These are phyloP conservation scores for Deilephila elpenor DNA, from an alignment of 2,888 invertebrate genomes.

Conservation along the genomic window DNA sequence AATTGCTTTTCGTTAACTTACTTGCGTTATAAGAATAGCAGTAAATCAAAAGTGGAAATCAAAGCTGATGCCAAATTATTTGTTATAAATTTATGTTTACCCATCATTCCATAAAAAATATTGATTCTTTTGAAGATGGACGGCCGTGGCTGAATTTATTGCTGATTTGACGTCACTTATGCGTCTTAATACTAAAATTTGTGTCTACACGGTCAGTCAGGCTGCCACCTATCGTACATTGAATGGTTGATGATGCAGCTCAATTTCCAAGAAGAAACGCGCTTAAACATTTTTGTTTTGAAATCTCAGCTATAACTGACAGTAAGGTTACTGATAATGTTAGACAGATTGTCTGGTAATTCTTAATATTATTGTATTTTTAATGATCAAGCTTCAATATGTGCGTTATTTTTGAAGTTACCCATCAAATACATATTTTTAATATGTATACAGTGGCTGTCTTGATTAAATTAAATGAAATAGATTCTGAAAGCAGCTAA, in stretches of 20 bases:
- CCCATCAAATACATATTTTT: no score
- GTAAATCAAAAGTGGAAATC: conserved; percentile 55
- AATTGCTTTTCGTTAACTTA: conserved; percentile 34
- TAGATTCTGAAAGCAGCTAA: no score
- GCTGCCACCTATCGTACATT: conserved; percentile 9
- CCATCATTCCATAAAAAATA: conserved; percentile 26
- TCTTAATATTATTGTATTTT: no score
- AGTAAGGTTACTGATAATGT: neutral
- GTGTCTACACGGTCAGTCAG: neutral
- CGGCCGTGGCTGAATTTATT: conserved; percentile 25
- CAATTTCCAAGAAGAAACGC: neutral
- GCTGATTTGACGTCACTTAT: conserved; percentile 30
- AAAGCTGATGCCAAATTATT: conserved; percentile 49
- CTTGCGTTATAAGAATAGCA: conserved; percentile 42
- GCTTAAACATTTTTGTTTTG: conserved; percentile 1
- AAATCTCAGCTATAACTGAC: neutral
- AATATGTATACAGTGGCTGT: no score
- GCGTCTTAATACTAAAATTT: conserved; percentile 24
- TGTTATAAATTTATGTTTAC: conserved; percentile 23
- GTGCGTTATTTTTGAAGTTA: no score
- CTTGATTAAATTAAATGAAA: no score
- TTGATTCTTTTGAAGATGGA: conserved; percentile 29
- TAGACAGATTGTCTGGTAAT: neutral
- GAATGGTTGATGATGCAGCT: conserved; percentile 13
- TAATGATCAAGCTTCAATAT: no score